phyloP scores from a whole-genome alignment of 2,888 invertebrate genomes.

The Urechis unicinctus region DNA sequence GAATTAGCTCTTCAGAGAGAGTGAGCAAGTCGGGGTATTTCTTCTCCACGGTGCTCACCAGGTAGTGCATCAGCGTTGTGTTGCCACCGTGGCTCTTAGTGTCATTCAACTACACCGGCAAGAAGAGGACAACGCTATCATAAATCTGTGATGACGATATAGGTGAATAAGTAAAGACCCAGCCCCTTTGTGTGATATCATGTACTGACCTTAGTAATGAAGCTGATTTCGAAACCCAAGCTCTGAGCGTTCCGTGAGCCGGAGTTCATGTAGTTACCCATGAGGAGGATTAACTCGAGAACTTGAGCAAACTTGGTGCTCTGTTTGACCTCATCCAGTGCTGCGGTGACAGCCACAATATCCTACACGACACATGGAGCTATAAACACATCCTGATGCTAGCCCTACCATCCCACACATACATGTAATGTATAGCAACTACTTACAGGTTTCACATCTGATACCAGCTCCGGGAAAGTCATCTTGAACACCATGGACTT shows the following conservation, averaged over 20 bases:
- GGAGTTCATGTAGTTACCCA: constrained; percentile 96
- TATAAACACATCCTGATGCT: background rate
- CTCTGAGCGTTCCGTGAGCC: constrained; percentile 87
- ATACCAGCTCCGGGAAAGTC: constrained; percentile 77
- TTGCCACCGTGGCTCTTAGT: constrained; percentile 86
- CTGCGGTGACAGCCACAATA: constrained; percentile 89
- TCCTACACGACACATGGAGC: constrained; percentile 56
- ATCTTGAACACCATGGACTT: constrained; percentile 85
- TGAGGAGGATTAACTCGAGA: constrained; percentile 76
- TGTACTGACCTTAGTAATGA: constrained; percentile 73
- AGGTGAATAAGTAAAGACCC: background rate
- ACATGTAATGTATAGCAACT: background rate
- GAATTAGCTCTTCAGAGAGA: constrained; percentile 82
- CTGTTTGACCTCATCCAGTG: constrained; percentile 85
- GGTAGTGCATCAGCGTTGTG: constrained; percentile 83
- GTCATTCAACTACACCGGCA: constrained; percentile 47
- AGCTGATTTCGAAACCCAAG: constrained; percentile 93
- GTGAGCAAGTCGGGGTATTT: constrained; percentile 79
- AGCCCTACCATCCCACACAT: background rate
- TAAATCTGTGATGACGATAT: background rate
- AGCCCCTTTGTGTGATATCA: background rate
- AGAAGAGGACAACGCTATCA: background rate
- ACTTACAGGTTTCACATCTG: constrained; percentile 78
- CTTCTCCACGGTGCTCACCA: constrained; percentile 79
- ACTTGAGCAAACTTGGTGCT: constrained; percentile 86